Percentiles rank a stretch among this genome's conserved stretches.
These are phyloP conservation scores for Ceratosolen fusciceps DNA, from an alignment of 1,140 invertebrate genomes.

Conservation along the genomic window DNA sequence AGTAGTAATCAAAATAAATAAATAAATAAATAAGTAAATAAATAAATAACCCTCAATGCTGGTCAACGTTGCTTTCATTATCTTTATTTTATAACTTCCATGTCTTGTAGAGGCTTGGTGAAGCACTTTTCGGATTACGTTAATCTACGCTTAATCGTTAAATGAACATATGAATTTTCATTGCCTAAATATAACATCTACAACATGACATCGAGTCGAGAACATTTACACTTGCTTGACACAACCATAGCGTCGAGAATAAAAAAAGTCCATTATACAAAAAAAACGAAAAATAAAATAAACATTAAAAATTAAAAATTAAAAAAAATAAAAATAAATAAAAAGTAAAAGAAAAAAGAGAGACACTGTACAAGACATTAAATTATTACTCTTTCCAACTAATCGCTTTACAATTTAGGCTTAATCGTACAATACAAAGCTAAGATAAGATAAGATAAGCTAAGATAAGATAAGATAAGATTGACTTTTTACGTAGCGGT, in stretches of 20 bases:
- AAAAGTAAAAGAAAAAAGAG: too few species aligned
- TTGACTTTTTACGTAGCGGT: not conserved
- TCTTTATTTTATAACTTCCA: not conserved
- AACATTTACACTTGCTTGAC: slow-evolving; percentile 44
- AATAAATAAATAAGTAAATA: too few species aligned
- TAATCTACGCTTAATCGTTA: slow-evolving; percentile 20
- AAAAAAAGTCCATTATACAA: slow-evolving; percentile 47
- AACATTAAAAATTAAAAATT: slow-evolving; percentile 5
- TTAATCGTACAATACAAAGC: not conserved
- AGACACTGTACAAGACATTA: not conserved
- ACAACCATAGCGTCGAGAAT: slow-evolving; percentile 37
- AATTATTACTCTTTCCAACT: not conserved
- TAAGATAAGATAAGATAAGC: too few species aligned
- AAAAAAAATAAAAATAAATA: too few species aligned
- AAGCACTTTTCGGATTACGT: too few species aligned
- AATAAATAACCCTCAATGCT: not conserved
- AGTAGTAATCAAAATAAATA: too few species aligned
- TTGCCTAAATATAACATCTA: slow-evolving; percentile 44
- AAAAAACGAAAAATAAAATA: too few species aligned
- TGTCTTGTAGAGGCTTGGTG: too few species aligned
- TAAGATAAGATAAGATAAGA: too few species aligned
- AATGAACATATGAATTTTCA: slow-evolving; percentile 29
- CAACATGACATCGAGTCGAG: slow-evolving; percentile 43
- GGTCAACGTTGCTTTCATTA: not conserved
- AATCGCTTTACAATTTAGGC: slow-evolving; percentile 1